These are phyloP conservation scores for Sipha maydis DNA, from an alignment of 2,888 invertebrate species.

Conservation along the genomic window DNA sequence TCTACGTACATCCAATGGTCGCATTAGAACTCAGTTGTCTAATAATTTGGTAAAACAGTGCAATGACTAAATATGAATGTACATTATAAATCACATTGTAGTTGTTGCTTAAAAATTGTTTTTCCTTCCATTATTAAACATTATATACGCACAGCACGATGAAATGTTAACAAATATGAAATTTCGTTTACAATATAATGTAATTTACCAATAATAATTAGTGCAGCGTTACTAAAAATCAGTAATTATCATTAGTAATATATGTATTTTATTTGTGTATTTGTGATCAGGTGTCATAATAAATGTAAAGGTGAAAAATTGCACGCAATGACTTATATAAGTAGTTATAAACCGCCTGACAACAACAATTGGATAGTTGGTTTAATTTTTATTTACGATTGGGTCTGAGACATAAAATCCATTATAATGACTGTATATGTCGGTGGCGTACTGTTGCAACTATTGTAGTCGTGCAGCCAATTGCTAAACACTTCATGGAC, in stretches of 20 bases:
- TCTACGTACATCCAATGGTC: neutral
- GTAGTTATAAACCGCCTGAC: neutral
- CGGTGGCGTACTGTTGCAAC: neutral
- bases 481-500: neutral
- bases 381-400: constrained; percentile 11
- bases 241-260: no score
- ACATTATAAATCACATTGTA: neutral
- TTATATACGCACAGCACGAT: no score
- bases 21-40: neutral
- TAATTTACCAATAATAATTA: no score
- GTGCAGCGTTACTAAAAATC: no score
- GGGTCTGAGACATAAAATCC: neutral
- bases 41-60: neutral
- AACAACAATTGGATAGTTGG: neutral
- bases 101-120: neutral
- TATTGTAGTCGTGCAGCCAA: constrained; percentile 2
- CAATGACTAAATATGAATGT: neutral
- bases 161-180: no score
- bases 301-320: no score
- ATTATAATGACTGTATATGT: neutral
- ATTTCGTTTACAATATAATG: no score
- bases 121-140: neutral
- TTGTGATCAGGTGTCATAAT: no score
- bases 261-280: no score
- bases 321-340: neutral